Conservation (phyloP, 2,888 invertebrate species). For the Eilema caniola region DNA sequence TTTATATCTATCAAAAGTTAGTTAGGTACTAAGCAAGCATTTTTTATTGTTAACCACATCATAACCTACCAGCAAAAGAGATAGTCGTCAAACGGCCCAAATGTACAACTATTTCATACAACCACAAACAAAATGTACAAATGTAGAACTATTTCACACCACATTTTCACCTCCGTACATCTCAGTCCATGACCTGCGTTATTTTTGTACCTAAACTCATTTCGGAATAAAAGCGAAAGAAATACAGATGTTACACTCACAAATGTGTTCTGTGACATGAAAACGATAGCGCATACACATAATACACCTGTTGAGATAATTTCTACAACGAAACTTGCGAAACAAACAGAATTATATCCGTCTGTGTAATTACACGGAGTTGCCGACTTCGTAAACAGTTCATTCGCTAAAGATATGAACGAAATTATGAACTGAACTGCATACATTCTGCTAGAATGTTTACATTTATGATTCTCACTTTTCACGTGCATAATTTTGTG, state of each 20-base stretch:
- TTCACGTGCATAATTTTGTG: background rate
- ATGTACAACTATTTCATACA: too few species aligned
- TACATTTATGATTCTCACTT: background rate
- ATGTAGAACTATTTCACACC: background rate
- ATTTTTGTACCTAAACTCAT: background rate
- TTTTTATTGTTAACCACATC: too few species aligned
- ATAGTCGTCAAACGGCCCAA: too few species aligned
- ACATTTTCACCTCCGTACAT: background rate
- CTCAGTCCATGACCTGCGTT: background rate
- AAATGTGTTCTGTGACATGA: conserved; percentile 4
- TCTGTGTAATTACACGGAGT: conserved; percentile 2
- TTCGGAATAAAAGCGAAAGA: conserved; percentile 3
- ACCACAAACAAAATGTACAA: too few species aligned
- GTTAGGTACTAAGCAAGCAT: too few species aligned
- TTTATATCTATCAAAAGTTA: too few species aligned
- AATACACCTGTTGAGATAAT: conserved; percentile 11
- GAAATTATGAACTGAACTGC: background rate
- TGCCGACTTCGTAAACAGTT: conserved; percentile 16
- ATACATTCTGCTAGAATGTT: background rate
- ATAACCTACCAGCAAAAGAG: too few species aligned
- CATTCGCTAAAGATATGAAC: background rate
- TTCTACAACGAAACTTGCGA: background rate
- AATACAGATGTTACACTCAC: conserved; percentile 8
- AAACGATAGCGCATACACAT: background rate
- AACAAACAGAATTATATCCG: conserved; percentile 10